A percentile compares a stretch with the other conserved stretches of the same genome.
phyloP scores from a whole-genome alignment of 2,888 invertebrate genomes.

The Bimastos eiseni region DNA sequence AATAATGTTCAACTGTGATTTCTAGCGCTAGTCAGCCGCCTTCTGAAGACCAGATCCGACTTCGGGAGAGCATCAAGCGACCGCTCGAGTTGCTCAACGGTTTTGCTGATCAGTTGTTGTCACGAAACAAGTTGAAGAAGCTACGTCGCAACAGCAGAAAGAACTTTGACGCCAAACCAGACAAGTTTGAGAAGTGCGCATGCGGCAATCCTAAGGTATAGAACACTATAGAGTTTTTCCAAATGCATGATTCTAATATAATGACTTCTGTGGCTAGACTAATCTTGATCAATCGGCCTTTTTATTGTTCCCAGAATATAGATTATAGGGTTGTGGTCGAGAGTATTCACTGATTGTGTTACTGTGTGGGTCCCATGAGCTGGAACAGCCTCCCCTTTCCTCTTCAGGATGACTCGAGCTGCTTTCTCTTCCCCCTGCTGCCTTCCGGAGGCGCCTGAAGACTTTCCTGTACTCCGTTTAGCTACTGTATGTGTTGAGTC shows the following conservation, averaged over 20 bases:
- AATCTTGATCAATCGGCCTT: too few species aligned
- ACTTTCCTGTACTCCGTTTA: too few species aligned
- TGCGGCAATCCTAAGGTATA: slow-evolving; percentile 48
- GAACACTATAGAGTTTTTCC: too few species aligned
- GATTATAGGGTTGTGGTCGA: too few species aligned
- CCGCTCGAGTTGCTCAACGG: slow-evolving; percentile 23
- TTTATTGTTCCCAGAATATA: too few species aligned
- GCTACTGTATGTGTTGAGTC: too few species aligned
- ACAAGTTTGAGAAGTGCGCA: slow-evolving; percentile 51
- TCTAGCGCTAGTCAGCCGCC: neutral
- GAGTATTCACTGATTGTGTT: too few species aligned
- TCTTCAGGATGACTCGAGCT: too few species aligned
- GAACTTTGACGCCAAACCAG: slow-evolving; percentile 51
- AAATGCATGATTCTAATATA: neutral
- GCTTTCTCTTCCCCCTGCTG: too few species aligned
- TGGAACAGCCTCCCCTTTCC: too few species aligned
- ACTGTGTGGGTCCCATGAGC: too few species aligned
- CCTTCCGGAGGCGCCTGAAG: too few species aligned
- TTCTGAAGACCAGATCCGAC: slow-evolving; percentile 24
- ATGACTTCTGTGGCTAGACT: neutral
- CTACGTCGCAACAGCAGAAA: slow-evolving; percentile 75
- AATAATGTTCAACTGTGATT: neutral
- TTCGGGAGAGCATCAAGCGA: slow-evolving; percentile 38
- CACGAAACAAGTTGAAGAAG: slow-evolving; percentile 84
- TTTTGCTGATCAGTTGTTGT: slow-evolving; percentile 59